phyloP scores from a whole-genome alignment of 2,797 vertebrate genomes.

The Rhodeus uyekii region DNA sequence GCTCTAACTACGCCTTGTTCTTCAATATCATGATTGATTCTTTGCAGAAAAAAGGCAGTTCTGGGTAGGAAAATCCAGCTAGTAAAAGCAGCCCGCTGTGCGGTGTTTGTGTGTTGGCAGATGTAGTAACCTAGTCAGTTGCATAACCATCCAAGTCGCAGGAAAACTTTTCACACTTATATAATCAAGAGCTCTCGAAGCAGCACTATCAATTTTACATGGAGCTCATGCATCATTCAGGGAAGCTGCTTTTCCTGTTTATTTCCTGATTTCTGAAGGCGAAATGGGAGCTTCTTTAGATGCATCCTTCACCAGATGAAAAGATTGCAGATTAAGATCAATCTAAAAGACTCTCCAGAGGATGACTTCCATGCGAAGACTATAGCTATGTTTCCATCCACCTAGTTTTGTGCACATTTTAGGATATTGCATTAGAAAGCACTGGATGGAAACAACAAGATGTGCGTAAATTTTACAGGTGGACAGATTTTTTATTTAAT shows the following conservation, averaged over 20 bases:
- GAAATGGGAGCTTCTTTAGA: constrained; percentile 9
- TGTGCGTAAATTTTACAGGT: not conserved
- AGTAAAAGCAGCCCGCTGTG: not conserved
- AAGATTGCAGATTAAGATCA: not conserved
- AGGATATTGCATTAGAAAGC: not conserved
- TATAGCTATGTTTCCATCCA: not conserved
- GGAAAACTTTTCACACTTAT: constrained; percentile 61
- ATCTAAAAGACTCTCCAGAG: not conserved
- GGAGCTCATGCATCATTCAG: constrained; percentile 68
- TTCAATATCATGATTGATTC: not conserved
- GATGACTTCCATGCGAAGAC: not conserved
- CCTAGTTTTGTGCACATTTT: not conserved
- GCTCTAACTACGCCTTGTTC: not conserved
- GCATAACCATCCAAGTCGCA: not conserved
- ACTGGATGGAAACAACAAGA: not conserved
- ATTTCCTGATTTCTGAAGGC: constrained; percentile 40
- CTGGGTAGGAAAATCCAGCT: not conserved
- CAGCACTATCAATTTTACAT: constrained; percentile 68
- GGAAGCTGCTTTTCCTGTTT: constrained; percentile 49
- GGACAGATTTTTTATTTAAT: not conserved
- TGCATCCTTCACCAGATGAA: not conserved
- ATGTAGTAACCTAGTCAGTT: not conserved
- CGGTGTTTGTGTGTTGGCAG: constrained; percentile 6
- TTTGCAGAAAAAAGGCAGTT: not conserved
- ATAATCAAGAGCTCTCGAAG: constrained; percentile 68